Percentiles rank a stretch among this genome's conserved stretches.
These are phyloP conservation scores for Danio choprae DNA, from an alignment of 2,797 vertebrate genomes.

Conservation along the genomic window DNA sequence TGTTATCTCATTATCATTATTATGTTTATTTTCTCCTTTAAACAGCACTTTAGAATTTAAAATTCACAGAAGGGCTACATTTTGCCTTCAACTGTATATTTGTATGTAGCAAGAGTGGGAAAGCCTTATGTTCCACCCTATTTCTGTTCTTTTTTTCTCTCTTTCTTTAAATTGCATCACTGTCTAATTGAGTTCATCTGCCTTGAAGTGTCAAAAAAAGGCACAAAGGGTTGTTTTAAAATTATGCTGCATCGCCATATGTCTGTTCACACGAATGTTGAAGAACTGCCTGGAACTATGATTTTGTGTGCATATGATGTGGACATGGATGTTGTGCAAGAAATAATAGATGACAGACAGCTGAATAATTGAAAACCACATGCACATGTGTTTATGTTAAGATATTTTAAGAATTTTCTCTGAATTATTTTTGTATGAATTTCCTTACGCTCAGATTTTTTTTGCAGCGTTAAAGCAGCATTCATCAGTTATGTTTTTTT, in stretches of 20 bases:
- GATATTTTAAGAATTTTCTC: not conserved
- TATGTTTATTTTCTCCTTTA: too few relatives aligned
- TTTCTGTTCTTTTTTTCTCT: constrained; percentile 5
- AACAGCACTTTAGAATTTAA: too few relatives aligned
- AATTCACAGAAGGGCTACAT: too few relatives aligned
- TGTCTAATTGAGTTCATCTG: constrained; percentile 34
- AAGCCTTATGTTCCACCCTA: not conserved
- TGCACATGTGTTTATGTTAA: not conserved
- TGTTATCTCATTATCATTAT: too few relatives aligned
- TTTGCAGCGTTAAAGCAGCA: not conserved
- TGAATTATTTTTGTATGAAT: not conserved
- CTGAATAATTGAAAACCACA: not conserved
- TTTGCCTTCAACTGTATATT: too few relatives aligned
- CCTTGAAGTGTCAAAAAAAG: constrained; percentile 7
- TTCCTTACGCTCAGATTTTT: not conserved
- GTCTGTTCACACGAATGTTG: not conserved
- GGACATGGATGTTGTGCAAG: constrained; percentile 5
- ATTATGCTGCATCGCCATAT: not conserved
- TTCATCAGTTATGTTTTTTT: not conserved
- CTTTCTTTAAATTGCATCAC: constrained; percentile 12
- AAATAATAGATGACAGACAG: not conserved
- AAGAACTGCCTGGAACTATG: not conserved
- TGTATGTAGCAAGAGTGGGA: too few relatives aligned
- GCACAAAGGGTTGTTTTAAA: constrained; percentile 2
- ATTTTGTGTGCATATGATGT: not conserved